Base-by-base conservation (phyloP, 2,797 vertebrate genomes). In the Artibeus lituratus region DNA sequence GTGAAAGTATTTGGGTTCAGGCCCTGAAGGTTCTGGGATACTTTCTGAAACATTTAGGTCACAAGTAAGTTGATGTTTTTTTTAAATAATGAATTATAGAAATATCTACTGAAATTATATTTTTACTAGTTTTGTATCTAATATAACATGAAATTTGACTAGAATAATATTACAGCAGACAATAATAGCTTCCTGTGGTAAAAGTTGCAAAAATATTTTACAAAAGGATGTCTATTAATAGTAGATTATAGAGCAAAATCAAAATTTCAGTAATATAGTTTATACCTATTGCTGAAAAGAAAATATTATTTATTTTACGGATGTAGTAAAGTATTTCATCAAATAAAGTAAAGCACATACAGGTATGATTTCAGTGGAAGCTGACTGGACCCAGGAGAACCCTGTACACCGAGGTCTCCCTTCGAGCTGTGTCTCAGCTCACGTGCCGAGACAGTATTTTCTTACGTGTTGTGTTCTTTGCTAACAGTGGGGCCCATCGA, bases 1-100 rank as follows among this genome's bases (percentile, higher is more conserved):
- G 99, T 98, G 99, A 99, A 98, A 99, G 99, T 97, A 99, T 99
- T 98, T 99, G 99, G 96, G 99, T 99, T 80, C 99, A 99, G 98
- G 99, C 99, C 81, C 99, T 99, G 98, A 99, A 99, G 98, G 99
- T 99, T 83, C 98, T 99, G 86, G 99, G 99, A 67, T 99, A 99
- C 98, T 99, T 99, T 98, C 99, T 99, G 95, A 99, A 99, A 98
- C 99, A 99, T 98, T 98, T 99, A 97, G 99, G 99, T 94, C 99
- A 99, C 98, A 99, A 99, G 99, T 99, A 99, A 99, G 99, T 99
- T 94, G 1, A 1, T 76, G 3, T 87, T 94, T 94, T 93, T 83
- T 42, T 81, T 15, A n/a, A 24, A 51, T 65, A 90, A 70, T 69
- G 2, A 95, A 70, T 91, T 96, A 12, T 67, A 67, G 72, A 89